phyloP scores from a whole-genome alignment of 2,888 invertebrate genomes.

The Trileptium ribeirensis region DNA sequence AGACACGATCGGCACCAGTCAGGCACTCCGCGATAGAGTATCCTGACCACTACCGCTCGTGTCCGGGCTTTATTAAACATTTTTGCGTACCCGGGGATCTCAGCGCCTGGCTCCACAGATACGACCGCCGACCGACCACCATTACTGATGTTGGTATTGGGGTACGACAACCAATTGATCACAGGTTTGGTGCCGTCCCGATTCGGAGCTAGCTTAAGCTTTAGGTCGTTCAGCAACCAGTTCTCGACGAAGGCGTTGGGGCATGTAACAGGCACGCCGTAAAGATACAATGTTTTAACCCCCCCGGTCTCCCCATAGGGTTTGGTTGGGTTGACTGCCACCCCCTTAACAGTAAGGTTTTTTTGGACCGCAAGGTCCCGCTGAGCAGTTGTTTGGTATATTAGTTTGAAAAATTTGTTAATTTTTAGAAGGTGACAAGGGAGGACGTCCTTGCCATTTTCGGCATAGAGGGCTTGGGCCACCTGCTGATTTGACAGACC shows the following conservation, averaged over 20 bases:
- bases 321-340: neutral
- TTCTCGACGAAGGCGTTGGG: neutral
- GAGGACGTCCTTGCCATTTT: neutral
- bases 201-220: neutral
- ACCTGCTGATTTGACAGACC: neutral
- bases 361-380: neutral
- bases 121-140: conserved; percentile 17
- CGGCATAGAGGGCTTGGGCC: neutral
- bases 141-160: neutral
- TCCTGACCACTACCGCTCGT: neutral
- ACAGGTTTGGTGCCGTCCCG: neutral
- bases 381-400: neutral
- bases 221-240: neutral
- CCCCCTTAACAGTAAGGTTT: neutral
- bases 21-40: neutral
- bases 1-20: neutral
- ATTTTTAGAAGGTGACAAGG: neutral
- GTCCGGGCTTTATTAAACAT: neutral
- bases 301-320: neutral
- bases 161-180: neutral
- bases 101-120: neutral
- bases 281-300: conserved; percentile 4
- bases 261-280: neutral
- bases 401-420: neutral
- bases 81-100: neutral